Conservation (phyloP, 37 sponge, comb jelly and placozoan species). For the Petrosia ficiformis region DNA sequence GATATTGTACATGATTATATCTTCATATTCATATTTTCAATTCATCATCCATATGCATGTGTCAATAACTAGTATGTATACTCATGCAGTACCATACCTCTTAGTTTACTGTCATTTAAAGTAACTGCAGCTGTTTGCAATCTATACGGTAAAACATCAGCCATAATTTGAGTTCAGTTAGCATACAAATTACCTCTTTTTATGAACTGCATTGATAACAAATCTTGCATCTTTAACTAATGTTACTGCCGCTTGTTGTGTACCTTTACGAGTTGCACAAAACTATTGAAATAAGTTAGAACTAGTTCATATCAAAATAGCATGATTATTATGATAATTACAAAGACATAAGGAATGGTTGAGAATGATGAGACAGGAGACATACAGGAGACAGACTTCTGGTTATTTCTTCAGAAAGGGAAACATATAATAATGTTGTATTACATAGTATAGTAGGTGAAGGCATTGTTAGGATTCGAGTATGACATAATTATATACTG, state of each 20-base stretch:
- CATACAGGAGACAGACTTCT: not conserved
- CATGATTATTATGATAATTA: too few species aligned
- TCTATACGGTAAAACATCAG: not conserved
- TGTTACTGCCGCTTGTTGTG: conserved; percentile 90
- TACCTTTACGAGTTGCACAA: conserved; percentile 95
- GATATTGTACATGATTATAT: too few species aligned
- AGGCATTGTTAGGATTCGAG: too few species aligned
- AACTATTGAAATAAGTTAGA: conserved; percentile 46
- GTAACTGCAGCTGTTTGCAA: conserved; percentile 47
- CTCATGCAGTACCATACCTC: conserved; percentile 63
- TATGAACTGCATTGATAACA: conserved; percentile 75
- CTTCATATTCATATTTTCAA: not conserved
- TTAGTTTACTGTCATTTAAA: conserved; percentile 81
- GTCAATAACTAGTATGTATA: too few species aligned
- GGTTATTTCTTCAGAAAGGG: too few species aligned
- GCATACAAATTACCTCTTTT: conserved; percentile 39
- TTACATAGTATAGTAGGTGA: too few species aligned
- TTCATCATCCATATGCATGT: too few species aligned
- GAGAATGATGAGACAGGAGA: conserved; percentile 9
- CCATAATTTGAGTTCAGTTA: not conserved
- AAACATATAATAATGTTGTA: too few species aligned
- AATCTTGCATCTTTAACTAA: conserved; percentile 90
- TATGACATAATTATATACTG: too few species aligned
- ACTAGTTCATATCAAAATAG: too few species aligned
- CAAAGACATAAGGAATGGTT: not conserved